Conservation (phyloP, 1,140 invertebrate species). For the Harpegnathos saltator region DNA sequence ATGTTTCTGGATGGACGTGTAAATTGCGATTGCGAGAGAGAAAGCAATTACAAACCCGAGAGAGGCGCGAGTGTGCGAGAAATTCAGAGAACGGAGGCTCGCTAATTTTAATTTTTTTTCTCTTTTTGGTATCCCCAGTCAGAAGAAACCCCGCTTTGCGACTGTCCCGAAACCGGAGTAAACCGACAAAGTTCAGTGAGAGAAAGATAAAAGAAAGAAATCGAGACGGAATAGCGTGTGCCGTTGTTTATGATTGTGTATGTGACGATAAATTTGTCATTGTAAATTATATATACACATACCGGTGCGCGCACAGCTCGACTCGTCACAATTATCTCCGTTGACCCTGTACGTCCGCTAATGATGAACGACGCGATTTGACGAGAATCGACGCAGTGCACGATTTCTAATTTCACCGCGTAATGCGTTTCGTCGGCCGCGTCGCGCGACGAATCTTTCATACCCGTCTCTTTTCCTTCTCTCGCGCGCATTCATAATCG, state of each 20-base stretch:
- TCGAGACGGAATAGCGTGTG: neutral
- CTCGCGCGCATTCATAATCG: too few relatives aligned
- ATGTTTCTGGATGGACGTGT: too few relatives aligned
- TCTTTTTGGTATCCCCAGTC: too few relatives aligned
- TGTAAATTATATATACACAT: neutral
- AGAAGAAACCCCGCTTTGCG: too few relatives aligned
- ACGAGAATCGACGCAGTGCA: neutral
- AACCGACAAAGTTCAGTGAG: neutral
- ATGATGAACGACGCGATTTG: conserved; percentile 20
- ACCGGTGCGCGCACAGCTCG: neutral
- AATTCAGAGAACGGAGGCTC: too few relatives aligned
- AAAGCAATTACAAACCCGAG: too few relatives aligned
- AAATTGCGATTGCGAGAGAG: too few relatives aligned
- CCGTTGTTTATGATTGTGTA: too few relatives aligned
- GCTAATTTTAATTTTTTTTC: too few relatives aligned
- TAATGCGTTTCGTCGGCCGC: neutral
- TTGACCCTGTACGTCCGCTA: neutral
- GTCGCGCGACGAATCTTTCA: neutral
- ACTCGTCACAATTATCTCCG: conserved; percentile 9
- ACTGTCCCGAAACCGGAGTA: neutral
- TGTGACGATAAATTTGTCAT: conserved; percentile 14
- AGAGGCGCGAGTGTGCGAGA: too few relatives aligned
- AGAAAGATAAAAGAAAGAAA: neutral
- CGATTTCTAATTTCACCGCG: conserved; percentile 28
- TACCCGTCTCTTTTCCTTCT: neutral